These are phyloP conservation scores for Catocala fraxini DNA, from an alignment of 2,888 invertebrate species.

Conservation along the genomic window DNA sequence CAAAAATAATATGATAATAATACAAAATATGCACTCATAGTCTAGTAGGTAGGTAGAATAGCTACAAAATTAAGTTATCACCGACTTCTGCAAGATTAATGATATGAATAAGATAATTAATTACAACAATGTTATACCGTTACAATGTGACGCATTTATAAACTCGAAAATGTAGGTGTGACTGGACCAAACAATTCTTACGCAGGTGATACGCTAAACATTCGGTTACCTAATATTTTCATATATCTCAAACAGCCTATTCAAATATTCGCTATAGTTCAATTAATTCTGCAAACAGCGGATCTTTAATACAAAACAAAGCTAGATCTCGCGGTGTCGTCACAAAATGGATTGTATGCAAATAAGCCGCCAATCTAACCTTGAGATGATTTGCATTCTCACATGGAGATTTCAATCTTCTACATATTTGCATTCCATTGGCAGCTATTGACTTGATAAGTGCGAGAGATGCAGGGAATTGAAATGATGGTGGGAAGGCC, in stretches of 20 bases:
- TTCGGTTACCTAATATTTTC: neutral
- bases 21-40: too few relatives aligned
- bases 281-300: conserved; percentile 19
- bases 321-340: conserved; percentile 56
- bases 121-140: too few relatives aligned
- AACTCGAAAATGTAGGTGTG: too few relatives aligned
- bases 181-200: conserved; percentile 4
- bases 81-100: too few relatives aligned
- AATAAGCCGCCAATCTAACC: conserved; percentile 63
- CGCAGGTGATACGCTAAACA: conserved; percentile 19
- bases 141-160: too few relatives aligned
- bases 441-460: conserved; percentile 52
- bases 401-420: conserved; percentile 59
- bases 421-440: conserved; percentile 51
- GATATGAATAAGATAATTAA: too few relatives aligned
- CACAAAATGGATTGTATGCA: conserved; percentile 76
- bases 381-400: conserved; percentile 70
- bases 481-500: conserved; percentile 32
- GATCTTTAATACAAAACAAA: conserved; percentile 18
- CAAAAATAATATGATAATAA: too few relatives aligned
- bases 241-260: neutral
- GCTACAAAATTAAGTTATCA: too few relatives aligned
- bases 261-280: neutral
- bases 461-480: conserved; percentile 44
- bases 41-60: too few relatives aligned